Percentiles rank a stretch among this genome's conserved stretches.
These are phyloP conservation scores for Sarcophaga variegata DNA, from an alignment of 2,888 invertebrate genomes.

Conservation along the genomic window DNA sequence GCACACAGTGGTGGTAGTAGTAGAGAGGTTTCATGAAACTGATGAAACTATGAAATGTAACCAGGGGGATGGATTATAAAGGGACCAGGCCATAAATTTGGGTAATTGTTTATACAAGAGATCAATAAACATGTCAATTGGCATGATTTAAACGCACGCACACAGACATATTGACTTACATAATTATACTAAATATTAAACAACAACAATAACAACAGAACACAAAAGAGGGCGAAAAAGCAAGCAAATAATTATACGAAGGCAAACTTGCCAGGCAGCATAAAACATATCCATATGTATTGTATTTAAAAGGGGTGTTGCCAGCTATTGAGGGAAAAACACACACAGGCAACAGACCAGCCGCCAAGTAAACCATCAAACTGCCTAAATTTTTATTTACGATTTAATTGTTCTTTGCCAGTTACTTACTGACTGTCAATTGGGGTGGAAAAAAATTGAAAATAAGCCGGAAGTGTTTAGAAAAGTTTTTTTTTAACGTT, in stretches of 20 bases:
- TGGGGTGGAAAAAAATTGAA: background rate
- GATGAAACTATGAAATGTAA: slow-evolving; percentile 1
- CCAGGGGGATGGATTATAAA: background rate
- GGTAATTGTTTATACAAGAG: slow-evolving; percentile 61
- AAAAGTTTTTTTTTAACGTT: background rate
- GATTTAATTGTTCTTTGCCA: background rate
- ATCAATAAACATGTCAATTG: slow-evolving; percentile 66
- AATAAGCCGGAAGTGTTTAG: too few species aligned
- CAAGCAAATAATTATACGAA: background rate
- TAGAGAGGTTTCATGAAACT: too few species aligned
- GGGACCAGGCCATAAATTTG: slow-evolving; percentile 46
- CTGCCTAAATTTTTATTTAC: background rate
- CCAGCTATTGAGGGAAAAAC: background rate
- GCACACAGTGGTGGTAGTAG: background rate
- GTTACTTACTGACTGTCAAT: background rate
- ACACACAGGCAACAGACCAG: background rate
- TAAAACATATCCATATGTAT: background rate
- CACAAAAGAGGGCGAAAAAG: background rate
- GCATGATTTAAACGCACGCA: slow-evolving; percentile 57
- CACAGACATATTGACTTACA: slow-evolving; percentile 48
- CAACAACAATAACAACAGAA: background rate
- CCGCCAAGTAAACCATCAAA: background rate
- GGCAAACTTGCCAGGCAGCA: background rate
- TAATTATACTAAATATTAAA: slow-evolving; percentile 19
- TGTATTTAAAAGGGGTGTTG: slow-evolving; percentile 21